A percentile compares a stretch with the other conserved stretches of the same genome.
phyloP scores from a whole-genome alignment of 2,888 invertebrate species.

The Melanostoma mellinum region DNA sequence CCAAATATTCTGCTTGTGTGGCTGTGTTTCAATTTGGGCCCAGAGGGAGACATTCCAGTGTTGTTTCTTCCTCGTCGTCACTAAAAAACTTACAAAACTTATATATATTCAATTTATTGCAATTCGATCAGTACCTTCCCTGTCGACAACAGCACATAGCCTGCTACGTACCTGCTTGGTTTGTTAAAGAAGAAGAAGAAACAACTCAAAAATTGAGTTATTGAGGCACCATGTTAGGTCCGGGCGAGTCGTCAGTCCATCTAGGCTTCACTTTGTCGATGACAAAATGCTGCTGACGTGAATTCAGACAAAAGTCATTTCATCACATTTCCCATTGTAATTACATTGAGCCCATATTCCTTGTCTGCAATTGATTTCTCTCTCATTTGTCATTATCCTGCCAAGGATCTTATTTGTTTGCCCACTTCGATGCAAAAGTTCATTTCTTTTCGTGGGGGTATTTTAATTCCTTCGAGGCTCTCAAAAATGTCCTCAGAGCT shows the following conservation, averaged over 20 bases:
- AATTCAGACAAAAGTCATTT: not conserved
- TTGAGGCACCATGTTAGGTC: slow-evolving; percentile 43
- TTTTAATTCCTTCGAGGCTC: slow-evolving; percentile 47
- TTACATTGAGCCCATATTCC: slow-evolving; percentile 30
- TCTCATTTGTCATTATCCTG: slow-evolving; percentile 45
- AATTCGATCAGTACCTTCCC: slow-evolving; percentile 58
- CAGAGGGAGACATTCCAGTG: not conserved
- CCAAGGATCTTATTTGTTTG: slow-evolving; percentile 53
- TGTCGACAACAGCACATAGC: too few relatives aligned
- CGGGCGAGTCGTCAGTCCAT: slow-evolving; percentile 23
- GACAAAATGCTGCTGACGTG: slow-evolving; percentile 12
- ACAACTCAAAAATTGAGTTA: slow-evolving; percentile 63
- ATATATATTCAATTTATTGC: slow-evolving; percentile 66
- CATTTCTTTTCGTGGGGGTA: slow-evolving; percentile 29
- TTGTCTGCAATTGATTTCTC: slow-evolving; percentile 60
- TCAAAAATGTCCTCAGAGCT: slow-evolving; percentile 42
- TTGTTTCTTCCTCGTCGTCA: not conserved
- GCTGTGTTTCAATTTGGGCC: slow-evolving; percentile 34
- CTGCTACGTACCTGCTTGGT: not conserved
- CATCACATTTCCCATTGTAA: too few relatives aligned
- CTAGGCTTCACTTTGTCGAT: slow-evolving; percentile 3
- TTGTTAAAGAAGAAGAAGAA: slow-evolving; percentile 18
- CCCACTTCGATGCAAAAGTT: slow-evolving; percentile 43
- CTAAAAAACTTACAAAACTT: slow-evolving; percentile 52
- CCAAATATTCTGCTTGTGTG: slow-evolving; percentile 32